These are phyloP conservation scores for Lutra lutra DNA, from an alignment of 2,797 vertebrate species.

Conservation along the genomic window DNA sequence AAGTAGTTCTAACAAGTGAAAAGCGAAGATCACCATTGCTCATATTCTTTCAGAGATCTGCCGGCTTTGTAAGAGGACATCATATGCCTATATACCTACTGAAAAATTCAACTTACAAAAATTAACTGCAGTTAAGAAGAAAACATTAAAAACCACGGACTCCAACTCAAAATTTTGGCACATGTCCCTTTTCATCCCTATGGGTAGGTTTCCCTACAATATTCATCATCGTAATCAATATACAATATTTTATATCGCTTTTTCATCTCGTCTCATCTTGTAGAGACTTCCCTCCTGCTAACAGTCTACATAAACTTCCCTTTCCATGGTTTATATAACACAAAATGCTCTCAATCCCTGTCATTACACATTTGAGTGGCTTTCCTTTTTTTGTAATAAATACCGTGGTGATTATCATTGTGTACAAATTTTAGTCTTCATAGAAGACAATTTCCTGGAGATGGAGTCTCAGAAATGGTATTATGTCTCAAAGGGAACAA, in stretches of 20 bases:
- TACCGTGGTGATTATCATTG: neutral
- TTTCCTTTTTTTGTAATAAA: neutral
- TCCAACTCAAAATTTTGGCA: neutral
- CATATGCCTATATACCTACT: neutral
- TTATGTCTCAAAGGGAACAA: neutral
- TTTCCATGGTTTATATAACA: neutral
- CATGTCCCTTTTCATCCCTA: neutral
- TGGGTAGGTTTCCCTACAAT: neutral
- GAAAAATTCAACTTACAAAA: neutral
- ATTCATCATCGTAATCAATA: neutral
- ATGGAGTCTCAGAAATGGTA: neutral
- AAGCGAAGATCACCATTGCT: no score
- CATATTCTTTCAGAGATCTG: neutral
- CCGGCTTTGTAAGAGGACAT: neutral
- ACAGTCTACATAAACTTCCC: neutral
- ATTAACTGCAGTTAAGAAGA: neutral
- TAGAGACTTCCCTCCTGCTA: no score
- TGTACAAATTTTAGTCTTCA: neutral
- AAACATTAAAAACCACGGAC: neutral
- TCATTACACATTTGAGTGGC: neutral
- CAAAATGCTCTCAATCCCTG: neutral
- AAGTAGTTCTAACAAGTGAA: neutral
- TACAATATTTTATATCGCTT: accelerated
- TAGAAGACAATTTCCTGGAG: neutral
- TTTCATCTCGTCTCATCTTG: neutral